Evolutionary conservation across 1,140 invertebrate genomes (phyloP).

Genomic region (Saccostrea cuccullata): DNA sequence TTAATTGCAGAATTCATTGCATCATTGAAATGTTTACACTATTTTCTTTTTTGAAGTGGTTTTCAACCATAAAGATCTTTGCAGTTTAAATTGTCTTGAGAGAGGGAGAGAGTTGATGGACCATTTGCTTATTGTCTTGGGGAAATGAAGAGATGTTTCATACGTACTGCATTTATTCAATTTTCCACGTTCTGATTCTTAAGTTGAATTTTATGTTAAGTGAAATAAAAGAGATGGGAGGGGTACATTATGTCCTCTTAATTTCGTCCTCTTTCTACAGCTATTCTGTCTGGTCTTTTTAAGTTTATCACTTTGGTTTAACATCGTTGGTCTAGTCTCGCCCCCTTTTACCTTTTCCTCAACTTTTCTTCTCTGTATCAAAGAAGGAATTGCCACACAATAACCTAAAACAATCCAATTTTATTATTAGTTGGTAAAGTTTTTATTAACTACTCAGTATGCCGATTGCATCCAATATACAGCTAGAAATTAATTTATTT

Average conservation of each 20-base stretch:
- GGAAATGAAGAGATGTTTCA: not conserved
- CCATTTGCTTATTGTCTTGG: not conserved
- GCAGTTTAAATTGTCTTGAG: not conserved
- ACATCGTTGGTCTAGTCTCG: not conserved
- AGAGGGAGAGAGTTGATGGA: not conserved
- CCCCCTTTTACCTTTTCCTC: not conserved
- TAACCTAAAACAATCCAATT: too few species aligned
- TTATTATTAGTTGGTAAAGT: too few species aligned
- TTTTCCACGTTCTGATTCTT: not conserved
- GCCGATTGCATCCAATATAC: too few species aligned
- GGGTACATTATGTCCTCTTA: conserved; percentile 6
- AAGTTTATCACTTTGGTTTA: not conserved
- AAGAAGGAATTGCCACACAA: too few species aligned
- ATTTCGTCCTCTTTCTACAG: not conserved
- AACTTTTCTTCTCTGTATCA: not conserved
- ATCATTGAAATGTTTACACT: conserved; percentile 4
- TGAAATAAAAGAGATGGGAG: conserved; percentile 25
- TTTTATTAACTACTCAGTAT: too few species aligned
- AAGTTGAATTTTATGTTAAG: not conserved
- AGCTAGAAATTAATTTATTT: too few species aligned
- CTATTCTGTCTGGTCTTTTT: not conserved
- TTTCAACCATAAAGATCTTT: not conserved
- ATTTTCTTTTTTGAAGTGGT: not conserved
- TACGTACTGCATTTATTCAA: not conserved
- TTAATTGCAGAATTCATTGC: conserved; percentile 31